Base-by-base conservation (phyloP, 1,140 invertebrate genomes). In the Cardiocondyla obscurior region DNA sequence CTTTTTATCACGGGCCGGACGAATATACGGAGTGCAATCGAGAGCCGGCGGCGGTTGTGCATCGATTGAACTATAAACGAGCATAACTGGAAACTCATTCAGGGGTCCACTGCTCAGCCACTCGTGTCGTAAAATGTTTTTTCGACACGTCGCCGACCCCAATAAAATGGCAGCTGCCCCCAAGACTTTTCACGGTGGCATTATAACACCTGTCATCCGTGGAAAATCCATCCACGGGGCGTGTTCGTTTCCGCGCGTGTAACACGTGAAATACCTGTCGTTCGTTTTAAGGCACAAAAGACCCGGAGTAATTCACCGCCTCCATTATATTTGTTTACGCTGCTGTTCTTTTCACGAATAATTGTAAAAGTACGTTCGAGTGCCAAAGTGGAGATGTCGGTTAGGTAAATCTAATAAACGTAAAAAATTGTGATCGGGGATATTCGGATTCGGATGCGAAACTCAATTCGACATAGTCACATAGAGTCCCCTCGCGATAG, bases 121-220 rank as follows among this genome's bases (percentile, higher is more conserved):
- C 49, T 67, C 62, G 46, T 67, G 39, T 79, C 74, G 62, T 79
- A 69, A 79, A 79, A 53, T 39, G 62, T 69, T 69, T 53, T 39
- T 42, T 42, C 74, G 62, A 53, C 62, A 25, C 46, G 51, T 79
- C 62, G 62, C 46, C 46, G 36, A 79, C 74, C 62, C 74, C 44
- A 79, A 79, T 79, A 79, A 77, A 77, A 79, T 69, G 12, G 74
- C 74, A 79, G 74, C 74, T 79, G 74, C 62, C 74, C 30, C 36
- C 46, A 33, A 65, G 30, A 79, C 74, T 79, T 79, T 79, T 67
- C 74, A 79, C 74, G 12, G 74, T 79, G 74, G 74, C 74, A 79
- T 69, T 79, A 69, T 69, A 67, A 69, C 74, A 67, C 62, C 62
- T 79, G 62, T 69, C 62, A 67, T 69, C 74, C n/a, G 62, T 30